A percentile compares a stretch with the other conserved stretches of the same genome.
These are phyloP conservation scores for Eilema griseolum DNA, from an alignment of 2,888 invertebrate genomes.

Conservation along the genomic window DNA sequence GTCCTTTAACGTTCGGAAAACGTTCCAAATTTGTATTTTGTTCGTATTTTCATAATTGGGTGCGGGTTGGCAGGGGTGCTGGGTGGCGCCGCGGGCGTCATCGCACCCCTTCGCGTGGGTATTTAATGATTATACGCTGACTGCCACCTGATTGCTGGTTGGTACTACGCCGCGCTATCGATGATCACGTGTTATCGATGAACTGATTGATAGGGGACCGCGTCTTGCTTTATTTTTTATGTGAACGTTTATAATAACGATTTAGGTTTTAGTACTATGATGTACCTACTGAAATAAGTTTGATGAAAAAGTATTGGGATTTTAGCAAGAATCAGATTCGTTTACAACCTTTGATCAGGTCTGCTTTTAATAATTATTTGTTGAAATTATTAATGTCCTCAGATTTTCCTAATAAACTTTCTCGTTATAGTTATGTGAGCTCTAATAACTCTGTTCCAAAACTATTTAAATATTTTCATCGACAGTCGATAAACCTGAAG, in stretches of 20 bases:
- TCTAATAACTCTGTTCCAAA: not conserved
- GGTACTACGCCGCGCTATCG: conserved; percentile 67
- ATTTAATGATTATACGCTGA: conserved; percentile 87
- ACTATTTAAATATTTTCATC: conserved; percentile 49
- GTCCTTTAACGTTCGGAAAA: conserved; percentile 70
- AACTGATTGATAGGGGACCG: conserved; percentile 39
- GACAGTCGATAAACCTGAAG: conserved; percentile 70
- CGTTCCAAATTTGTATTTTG: conserved; percentile 84
- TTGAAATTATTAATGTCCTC: too few relatives aligned
- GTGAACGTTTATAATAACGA: conserved; percentile 28
- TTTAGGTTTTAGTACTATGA: not conserved
- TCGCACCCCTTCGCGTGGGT: conserved; percentile 83
- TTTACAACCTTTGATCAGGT: too few relatives aligned
- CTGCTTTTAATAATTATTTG: not conserved
- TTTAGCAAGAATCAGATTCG: too few relatives aligned
- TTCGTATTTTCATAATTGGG: conserved; percentile 87
- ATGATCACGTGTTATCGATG: conserved; percentile 75
- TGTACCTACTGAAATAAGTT: not conserved
- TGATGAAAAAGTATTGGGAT: too few relatives aligned
- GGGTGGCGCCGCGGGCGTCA: conserved; percentile 81
- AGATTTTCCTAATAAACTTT: not conserved
- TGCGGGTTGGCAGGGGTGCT: conserved; percentile 65
- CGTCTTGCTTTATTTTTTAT: conserved; percentile 32
- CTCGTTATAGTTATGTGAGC: not conserved
- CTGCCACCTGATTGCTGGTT: conserved; percentile 85